phyloP scores from a whole-genome alignment of 2,797 vertebrate species.

The Tokudaia muenninki region DNA sequence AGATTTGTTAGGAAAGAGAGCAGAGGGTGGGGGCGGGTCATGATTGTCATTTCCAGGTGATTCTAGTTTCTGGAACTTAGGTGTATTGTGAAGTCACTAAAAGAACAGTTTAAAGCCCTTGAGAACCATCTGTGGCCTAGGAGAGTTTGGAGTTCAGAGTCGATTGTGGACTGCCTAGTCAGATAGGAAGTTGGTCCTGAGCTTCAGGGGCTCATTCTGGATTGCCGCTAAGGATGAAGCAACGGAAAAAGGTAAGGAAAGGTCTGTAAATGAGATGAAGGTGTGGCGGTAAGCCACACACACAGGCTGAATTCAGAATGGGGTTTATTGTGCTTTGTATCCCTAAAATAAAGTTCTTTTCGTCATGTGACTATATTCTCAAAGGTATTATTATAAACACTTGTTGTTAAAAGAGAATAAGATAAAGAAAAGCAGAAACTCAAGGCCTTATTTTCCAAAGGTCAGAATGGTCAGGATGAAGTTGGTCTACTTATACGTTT shows the following conservation, averaged over 20 bases:
- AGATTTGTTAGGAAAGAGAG: slow-evolving; percentile 41
- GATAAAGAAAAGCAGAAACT: slow-evolving; percentile 33
- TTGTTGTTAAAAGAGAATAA: slow-evolving; percentile 40
- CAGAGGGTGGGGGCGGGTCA: not conserved
- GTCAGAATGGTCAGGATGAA: slow-evolving; percentile 24
- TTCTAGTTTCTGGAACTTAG: slow-evolving; percentile 31
- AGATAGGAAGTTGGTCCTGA: slow-evolving; percentile 11
- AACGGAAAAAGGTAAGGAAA: slow-evolving; percentile 25
- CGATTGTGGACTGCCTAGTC: not conserved
- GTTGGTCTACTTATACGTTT: slow-evolving; percentile 33
- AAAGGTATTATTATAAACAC: not conserved
- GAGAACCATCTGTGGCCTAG: not conserved
- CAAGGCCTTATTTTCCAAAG: slow-evolving; percentile 46
- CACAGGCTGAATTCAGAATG: not conserved
- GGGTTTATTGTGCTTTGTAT: not conserved
- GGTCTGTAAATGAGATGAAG: not conserved
- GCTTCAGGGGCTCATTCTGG: not conserved
- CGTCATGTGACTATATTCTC: not conserved
- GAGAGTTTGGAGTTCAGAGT: slow-evolving; percentile 52
- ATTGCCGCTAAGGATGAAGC: not conserved
- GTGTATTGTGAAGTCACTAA: slow-evolving; percentile 26
- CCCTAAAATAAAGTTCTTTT: slow-evolving; percentile 32
- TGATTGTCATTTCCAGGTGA: slow-evolving; percentile 33
- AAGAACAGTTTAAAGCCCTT: slow-evolving; percentile 49
- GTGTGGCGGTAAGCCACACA: not conserved